Evolutionary conservation across 2,888 invertebrate species (phyloP), one percentile per base, ranked within the genome.

Genomic region (Andrena minutula): DNA sequence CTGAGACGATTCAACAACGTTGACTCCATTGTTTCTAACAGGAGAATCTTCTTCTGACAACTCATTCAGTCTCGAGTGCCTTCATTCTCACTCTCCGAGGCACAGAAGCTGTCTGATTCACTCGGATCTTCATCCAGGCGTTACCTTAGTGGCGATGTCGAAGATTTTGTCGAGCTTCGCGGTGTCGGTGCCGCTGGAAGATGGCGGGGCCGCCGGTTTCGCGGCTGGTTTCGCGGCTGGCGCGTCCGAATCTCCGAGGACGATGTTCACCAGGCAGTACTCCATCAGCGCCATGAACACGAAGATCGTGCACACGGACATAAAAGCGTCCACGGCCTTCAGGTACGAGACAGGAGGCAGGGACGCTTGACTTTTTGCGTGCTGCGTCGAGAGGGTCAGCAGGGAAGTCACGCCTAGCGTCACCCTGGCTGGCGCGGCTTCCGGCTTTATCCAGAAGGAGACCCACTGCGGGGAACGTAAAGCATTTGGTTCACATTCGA

Each of bases 261-360:
- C 97, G 35, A 97, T 98, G 92, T 98, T 98, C 35, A 98, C 98
- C 85, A 98, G 94, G 88, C 98, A 98, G 92, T 98, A 98, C 93
- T 98, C 98, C 98, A 98, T 98, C 69, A 98, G 94, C 0, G 98
- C 98, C 97, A 98, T 97, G 92, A 98, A 98, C 91, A 98, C 98
- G 94, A 98, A 98, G 95, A 98, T 95, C 69, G 98, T 98, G 93
- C 98, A 98, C 26, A 97, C 97, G 20, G 98, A 98, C 98, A 98
- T 98, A 92, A 98, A 98, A 0, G 97, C 97, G 91, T 98, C 98
- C 2, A 98, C 98, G 0, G 98, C 98, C 94, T 98, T 99, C 64
- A 98, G 95, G 93, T 99, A 99, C 1, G 98, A 98, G 4, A 99
- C 99, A 0, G 98, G 98, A 0, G 98, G 98, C 28, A 98, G 94